phyloP scores from a whole-genome alignment of 2,113 vertebrate species.

The Sturnira hondurensis region DNA sequence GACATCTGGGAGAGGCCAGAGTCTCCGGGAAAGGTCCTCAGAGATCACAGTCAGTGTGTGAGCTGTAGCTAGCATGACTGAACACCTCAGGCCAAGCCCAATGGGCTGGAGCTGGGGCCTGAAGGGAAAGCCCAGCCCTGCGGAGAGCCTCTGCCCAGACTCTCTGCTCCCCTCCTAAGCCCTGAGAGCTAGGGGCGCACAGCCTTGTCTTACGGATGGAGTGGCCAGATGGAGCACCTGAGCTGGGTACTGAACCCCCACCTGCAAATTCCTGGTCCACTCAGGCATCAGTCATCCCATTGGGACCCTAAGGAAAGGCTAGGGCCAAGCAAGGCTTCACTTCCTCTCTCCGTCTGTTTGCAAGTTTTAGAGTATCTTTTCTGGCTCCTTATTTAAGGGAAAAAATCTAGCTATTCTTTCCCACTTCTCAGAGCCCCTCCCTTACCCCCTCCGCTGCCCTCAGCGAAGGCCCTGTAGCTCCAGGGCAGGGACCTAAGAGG shows the following conservation, averaged over 20 bases:
- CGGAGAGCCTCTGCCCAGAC: neutral
- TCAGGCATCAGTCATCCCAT: neutral
- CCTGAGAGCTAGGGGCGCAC: fast-evolving
- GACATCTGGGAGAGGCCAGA: neutral
- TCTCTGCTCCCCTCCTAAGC: fast-evolving
- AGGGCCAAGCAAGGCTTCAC: neutral
- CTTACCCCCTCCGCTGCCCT: neutral
- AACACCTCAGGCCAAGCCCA: neutral
- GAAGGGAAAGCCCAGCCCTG: neutral
- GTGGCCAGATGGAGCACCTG: neutral
- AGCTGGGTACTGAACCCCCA: fast-evolving
- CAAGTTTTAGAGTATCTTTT: neutral
- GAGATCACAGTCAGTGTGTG: neutral
- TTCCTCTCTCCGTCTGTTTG: neutral
- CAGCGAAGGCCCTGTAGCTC: neutral
- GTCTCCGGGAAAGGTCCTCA: neutral
- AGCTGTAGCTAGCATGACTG: neutral
- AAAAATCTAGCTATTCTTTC: neutral
- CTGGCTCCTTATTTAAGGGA: neutral
- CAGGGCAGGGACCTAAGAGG: neutral
- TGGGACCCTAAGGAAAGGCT: neutral
- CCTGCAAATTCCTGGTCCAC: neutral
- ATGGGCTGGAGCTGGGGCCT: neutral
- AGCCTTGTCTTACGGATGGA: neutral
- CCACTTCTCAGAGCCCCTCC: neutral